Base-by-base conservation (phyloP, 2,797 vertebrate genomes). In the Pempheris klunzingeri region DNA sequence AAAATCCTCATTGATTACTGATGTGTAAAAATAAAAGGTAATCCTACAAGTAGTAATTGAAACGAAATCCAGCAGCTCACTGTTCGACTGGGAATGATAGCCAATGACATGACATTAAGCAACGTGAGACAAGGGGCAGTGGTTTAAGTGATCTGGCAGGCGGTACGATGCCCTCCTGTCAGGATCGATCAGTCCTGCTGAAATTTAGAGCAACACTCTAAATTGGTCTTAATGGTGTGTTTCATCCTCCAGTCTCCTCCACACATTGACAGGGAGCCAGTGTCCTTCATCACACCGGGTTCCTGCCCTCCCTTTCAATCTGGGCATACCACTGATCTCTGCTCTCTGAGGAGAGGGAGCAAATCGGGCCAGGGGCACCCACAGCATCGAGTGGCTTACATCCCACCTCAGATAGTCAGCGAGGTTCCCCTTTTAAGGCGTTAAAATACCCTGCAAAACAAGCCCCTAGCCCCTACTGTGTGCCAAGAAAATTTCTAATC, bases 81-180 rank as follows among this genome's bases (percentile, higher is more conserved):
- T 66, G 78, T 90, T 89, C 77, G 76, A 87, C 85, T 82, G 83
- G 88, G 90, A 90, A 87, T 93, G 91, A 94, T 91, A 92, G 92
- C 90, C 90, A 91, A 91, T 92, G 92, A 93, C 92, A 92, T 94
- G 90, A 93, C 94, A 94, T 94, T 95, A 94, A 93, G 88, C 88
- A 92, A 89, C 89, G 87, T 78, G 88, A 93, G 87, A 88, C 89
- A 87, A 88, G 92, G 92, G 93, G 85, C 89, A 93, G 87, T 89
- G 93, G 93, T 94, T 95, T 94, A 95, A 95, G 94, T 94, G 94
- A 94, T 94, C 93, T 93, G 93, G 92, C 93, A 92, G 92, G 92
- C 91, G 78, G 92, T 90, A 91, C 85, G 90, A 90, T 95, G 94
- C 93, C 94, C 94, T 93, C 90, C 94, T 94, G 95, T 96, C 95